Base-by-base conservation (phyloP, 2,797 vertebrate genomes). In the Garrulus glandarius region DNA sequence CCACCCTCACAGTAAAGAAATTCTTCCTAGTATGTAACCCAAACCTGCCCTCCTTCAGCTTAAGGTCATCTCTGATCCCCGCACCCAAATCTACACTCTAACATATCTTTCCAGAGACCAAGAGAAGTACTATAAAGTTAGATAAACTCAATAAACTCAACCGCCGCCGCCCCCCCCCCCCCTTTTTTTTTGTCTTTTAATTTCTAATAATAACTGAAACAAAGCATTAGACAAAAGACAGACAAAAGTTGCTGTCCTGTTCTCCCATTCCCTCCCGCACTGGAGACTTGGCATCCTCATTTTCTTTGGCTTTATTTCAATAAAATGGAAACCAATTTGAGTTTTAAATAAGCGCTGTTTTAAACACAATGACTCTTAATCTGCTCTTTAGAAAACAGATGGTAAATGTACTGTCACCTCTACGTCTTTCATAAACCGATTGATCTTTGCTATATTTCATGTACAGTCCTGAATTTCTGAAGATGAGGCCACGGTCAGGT, bases 291-390 rank as follows among this genome's bases (percentile, higher is more conserved):
- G 37, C 11, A 61, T 65, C 47, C 24, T 78, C 27, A 30, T 57
- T 91, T 80, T 68, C 12, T 93, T 87, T 71, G 14, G 9, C 30
- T 63, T 81, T 84, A 26, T 77, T 92, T 74, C n/a, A 68, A 7
- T 80, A 64, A 60, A 32, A 50, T 41, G 3, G 26, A 84, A 93
- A 53, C 8, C 9, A 61, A 22, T 21, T 6, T 41, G 16, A 8
- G 20, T 65, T 89, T 87, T 55, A 61, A 77, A 44, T 29, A 67
- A 74, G 9, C 23, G 30, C 13, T 36, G 5, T 65, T 80, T 82
- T 83, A 78, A 78, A 20, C 7, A 24, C 26, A 34, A 2, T 24
- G 14, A 13, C 15, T 91, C 36, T 69, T 83, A 52, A 10, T 2
- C 24, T 26, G 7, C 19, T 82, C 16, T 68, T 59, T 34, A 23